Evolutionary conservation across 2,113 vertebrate species (phyloP).

Genomic region (Apeltes quadracus): DNA sequence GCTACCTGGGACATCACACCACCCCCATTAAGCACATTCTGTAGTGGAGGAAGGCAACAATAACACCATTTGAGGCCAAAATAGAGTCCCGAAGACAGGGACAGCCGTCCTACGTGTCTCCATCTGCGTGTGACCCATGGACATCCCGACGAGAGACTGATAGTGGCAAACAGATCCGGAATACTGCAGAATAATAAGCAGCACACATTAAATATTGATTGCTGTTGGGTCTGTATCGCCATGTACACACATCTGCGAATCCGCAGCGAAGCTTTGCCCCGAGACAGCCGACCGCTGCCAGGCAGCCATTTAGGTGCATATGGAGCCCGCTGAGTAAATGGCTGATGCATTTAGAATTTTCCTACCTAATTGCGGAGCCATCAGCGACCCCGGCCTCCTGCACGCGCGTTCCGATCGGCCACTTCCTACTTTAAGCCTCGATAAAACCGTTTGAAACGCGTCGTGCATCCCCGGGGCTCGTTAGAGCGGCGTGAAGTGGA

Average conservation of each 20-base stretch:
- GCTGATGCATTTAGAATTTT: conserved; percentile 84
- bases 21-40: neutral
- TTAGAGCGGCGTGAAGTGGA: conserved; percentile 14
- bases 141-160: conserved; percentile 11
- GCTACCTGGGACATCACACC: neutral
- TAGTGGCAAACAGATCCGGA: conserved; percentile 26
- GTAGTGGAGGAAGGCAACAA: neutral
- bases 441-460: conserved; percentile 20
- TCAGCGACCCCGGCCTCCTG: conserved; percentile 66
- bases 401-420: conserved; percentile 45
- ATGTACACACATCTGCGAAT: conserved; percentile 51
- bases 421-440: conserved; percentile 22
- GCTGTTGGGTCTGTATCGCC: conserved; percentile 52
- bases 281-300: conserved; percentile 48
- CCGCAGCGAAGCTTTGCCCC: conserved; percentile 8
- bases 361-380: conserved; percentile 80
- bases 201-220: conserved; percentile 68
- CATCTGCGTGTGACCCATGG: conserved; percentile 49
- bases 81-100: neutral
- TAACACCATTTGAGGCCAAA: neutral
- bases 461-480: conserved; percentile 12
- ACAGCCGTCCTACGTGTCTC: conserved; percentile 14
- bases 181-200: conserved; percentile 61
- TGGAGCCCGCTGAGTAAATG: conserved; percentile 84
- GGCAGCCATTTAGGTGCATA: conserved; percentile 86